Base-by-base conservation (phyloP, 2,797 vertebrate species). In the Microctenopoma stevenorrisi region DNA sequence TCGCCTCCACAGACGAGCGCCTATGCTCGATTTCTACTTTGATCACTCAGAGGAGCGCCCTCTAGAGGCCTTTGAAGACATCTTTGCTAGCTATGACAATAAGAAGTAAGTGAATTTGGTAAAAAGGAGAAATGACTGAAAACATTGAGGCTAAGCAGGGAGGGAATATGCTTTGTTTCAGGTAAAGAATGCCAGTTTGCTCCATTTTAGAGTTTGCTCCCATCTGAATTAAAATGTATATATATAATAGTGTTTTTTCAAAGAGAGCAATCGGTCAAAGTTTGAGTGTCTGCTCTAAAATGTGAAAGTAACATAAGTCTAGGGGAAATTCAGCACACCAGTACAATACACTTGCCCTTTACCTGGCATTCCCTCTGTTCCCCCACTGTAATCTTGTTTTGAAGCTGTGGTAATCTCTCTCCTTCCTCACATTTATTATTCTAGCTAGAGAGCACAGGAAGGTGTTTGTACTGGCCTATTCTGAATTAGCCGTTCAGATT, bases 11-110 rank as follows among this genome's bases (percentile, higher is more conserved):
- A 98, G 97, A 95, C 87, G 90, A 91, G 95, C 89, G 53, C 96
- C 97, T 95, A 79, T 97, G 95, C 97, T 98, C 94, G 97, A 98
- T 96, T 98, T 98, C 95, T 98, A 95, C 95, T 97, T 97, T 97
- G 97, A 98, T 95, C 95, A 94, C 91, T 97, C 96, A 95, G 96
- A 97, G 94, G 97, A 99, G 92, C 95, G 95, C 94, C 93, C 95
- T 95, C 93, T 97, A 95, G 96, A 96, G 95, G 94, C 95, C 93
- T 97, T 98, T 86, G 97, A 98, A 94, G 97, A 98, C 96, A 96
- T 98, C 96, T 95, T 98, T 97, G 95, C 96, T 97, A 96, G 95
- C 93, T 98, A 94, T 96, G 96, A 97, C 92, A 97, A 90, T 95
- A 99, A 97, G 92, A 98, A 99, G 97, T 98, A 98, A 98, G 97